A percentile compares a stretch with the other conserved stretches of the same genome.
phyloP scores from a whole-genome alignment of 2,888 invertebrate species.

The Coenonympha glycerion region DNA sequence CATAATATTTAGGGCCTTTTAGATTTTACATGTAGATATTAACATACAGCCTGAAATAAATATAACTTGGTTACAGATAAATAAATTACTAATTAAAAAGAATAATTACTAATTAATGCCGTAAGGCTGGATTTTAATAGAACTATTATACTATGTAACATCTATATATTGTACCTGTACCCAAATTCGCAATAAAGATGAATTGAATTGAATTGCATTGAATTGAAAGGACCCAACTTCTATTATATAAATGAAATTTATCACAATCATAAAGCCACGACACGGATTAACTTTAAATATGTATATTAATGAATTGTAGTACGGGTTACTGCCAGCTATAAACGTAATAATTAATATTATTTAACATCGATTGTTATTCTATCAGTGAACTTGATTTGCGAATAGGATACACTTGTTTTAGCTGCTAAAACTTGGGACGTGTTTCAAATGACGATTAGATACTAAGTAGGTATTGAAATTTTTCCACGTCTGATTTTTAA shows the following conservation, averaged over 20 bases:
- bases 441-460: not conserved
- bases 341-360: not conserved
- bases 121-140: no score
- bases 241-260: not conserved
- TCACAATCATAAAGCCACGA: not conserved
- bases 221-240: no score
- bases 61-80: not conserved
- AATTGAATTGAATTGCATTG: no score
- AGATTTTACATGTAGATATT: no score
- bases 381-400: slow-evolving; percentile 7
- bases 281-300: not conserved
- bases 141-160: no score
- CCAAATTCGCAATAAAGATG: no score
- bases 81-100: no score
- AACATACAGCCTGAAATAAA: not conserved
- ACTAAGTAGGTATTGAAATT: no score
- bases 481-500: not conserved
- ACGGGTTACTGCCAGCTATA: not conserved
- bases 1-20: no score
- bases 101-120: no score
- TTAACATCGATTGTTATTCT: slow-evolving; percentile 6
- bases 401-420: slow-evolving; percentile 11
- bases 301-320: not conserved
- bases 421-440: not conserved
- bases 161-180: no score